phyloP scores from a whole-genome alignment of 2,797 vertebrate genomes.

The Apogon talboti region DNA sequence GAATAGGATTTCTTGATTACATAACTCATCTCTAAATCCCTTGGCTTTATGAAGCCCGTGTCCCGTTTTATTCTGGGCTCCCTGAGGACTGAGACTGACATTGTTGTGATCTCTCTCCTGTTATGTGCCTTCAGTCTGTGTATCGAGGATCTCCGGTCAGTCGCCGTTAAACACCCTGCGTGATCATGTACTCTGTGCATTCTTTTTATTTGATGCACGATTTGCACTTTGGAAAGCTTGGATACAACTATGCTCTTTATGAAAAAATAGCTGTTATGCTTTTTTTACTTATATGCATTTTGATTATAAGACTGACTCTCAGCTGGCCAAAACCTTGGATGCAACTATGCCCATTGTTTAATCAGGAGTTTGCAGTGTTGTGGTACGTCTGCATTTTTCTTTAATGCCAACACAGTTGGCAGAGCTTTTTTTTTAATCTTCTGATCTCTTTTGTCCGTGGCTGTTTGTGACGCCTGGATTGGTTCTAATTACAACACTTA shows the following conservation, averaged over 20 bases:
- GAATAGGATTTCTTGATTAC: conserved; percentile 55
- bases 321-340: conserved; percentile 23
- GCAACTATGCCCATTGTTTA: conserved; percentile 28
- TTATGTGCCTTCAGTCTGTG: conserved; percentile 88
- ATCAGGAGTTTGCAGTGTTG: conserved; percentile 34
- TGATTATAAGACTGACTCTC: conserved; percentile 15
- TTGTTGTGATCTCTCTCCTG: conserved; percentile 84
- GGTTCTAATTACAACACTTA: conserved; percentile 27
- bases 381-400: conserved; percentile 41
- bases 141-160: conserved; percentile 99
- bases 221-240: conserved; percentile 40
- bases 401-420: conserved; percentile 9
- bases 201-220: conserved; percentile 69
- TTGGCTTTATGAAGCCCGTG: conserved; percentile 54
- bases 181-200: conserved; percentile 62
- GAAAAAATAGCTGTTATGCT: conserved; percentile 19
- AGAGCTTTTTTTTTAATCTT: conserved; percentile 13
- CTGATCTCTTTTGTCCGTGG: conserved; percentile 38
- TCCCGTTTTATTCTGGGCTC: conserved; percentile 63
- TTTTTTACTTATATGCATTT: conserved; percentile 45
- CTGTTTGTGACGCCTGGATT: conserved; percentile 64
- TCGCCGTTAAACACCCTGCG: conserved; percentile 71
- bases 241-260: conserved; percentile 31
- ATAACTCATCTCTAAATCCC: conserved; percentile 64
- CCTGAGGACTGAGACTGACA: conserved; percentile 65